phyloP scores from a whole-genome alignment of 2,797 vertebrate species.

The Ciconia nigra region DNA sequence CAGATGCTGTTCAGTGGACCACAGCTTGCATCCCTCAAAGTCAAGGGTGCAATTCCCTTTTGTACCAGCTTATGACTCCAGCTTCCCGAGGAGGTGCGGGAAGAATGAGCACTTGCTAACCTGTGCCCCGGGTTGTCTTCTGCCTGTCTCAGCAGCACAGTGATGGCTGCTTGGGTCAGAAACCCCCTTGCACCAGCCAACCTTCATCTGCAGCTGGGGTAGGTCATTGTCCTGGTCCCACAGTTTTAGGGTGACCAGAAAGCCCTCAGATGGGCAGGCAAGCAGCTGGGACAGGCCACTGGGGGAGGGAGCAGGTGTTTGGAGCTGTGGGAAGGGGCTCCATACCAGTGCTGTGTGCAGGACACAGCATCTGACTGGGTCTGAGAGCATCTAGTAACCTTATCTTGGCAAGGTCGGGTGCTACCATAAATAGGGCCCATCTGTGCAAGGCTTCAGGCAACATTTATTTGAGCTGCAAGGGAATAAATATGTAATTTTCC shows the following conservation, averaged over 20 bases:
- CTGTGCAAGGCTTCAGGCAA: not conserved
- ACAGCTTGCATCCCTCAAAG: not conserved
- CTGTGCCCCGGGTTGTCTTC: not conserved
- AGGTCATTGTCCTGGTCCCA: fast-evolving
- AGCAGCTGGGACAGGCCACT: not conserved
- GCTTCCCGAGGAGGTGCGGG: not conserved
- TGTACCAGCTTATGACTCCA: not conserved
- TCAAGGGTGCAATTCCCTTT: not conserved
- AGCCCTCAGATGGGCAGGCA: not conserved
- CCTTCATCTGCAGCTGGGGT: not conserved
- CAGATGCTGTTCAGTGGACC: fast-evolving
- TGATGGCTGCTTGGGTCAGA: not conserved
- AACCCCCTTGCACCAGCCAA: not conserved
- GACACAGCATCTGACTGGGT: not conserved
- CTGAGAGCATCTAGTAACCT: not conserved
- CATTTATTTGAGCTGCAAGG: not conserved
- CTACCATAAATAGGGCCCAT: not conserved
- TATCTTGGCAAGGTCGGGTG: not conserved
- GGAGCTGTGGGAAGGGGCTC: not conserved
- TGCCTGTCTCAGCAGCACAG: not conserved
- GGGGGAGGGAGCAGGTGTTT: not conserved
- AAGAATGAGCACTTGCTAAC: not conserved
- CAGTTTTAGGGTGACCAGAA: not conserved
- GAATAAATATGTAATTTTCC: conserved; percentile 20
- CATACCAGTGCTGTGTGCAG: not conserved